A percentile compares a stretch with the other conserved stretches of the same genome.
These are phyloP conservation scores for Semicossyphus pulcher DNA, from an alignment of 2,113 vertebrate genomes.

Conservation along the genomic window DNA sequence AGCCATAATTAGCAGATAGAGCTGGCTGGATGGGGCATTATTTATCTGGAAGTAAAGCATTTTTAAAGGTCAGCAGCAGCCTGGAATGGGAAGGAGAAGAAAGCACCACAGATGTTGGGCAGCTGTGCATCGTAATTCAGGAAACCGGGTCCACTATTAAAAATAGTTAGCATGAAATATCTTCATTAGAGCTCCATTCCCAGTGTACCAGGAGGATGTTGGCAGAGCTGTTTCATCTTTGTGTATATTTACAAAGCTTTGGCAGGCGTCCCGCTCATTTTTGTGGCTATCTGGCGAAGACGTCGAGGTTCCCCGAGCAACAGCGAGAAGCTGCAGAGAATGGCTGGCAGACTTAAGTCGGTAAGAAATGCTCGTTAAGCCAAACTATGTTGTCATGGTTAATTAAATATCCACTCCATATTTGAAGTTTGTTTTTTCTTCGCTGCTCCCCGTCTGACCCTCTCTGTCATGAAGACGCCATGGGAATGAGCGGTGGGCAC, in stretches of 20 bases:
- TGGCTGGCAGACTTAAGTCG: constrained; percentile 46
- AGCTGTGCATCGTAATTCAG: constrained; percentile 51
- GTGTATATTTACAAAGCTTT: constrained; percentile 68
- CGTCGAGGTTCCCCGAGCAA: constrained; percentile 73
- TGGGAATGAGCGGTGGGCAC: constrained; percentile 18
- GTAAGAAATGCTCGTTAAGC: constrained; percentile 64
- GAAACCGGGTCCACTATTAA: constrained; percentile 55
- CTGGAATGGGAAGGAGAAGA: background rate
- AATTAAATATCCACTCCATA: constrained; percentile 66
- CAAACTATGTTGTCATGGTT: constrained; percentile 63
- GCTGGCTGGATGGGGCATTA: too few relatives aligned
- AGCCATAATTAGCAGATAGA: too few relatives aligned
- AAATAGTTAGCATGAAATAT: constrained; percentile 60
- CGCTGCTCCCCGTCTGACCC: constrained; percentile 38
- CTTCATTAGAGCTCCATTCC: constrained; percentile 57
- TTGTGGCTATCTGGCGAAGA: constrained; percentile 65
- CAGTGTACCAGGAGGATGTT: constrained; percentile 48
- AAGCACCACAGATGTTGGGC: constrained; percentile 48
- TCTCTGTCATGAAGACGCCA: constrained; percentile 37
- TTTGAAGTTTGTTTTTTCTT: constrained; percentile 62
- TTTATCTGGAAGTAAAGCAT: too few relatives aligned
- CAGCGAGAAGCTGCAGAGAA: constrained; percentile 51
- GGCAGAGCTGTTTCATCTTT: constrained; percentile 59
- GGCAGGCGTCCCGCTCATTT: constrained; percentile 58
- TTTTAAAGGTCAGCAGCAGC: constrained; percentile 19